These are phyloP conservation scores for Dicentrarchus labrax DNA, from an alignment of 2,113 vertebrate species.

Conservation along the genomic window DNA sequence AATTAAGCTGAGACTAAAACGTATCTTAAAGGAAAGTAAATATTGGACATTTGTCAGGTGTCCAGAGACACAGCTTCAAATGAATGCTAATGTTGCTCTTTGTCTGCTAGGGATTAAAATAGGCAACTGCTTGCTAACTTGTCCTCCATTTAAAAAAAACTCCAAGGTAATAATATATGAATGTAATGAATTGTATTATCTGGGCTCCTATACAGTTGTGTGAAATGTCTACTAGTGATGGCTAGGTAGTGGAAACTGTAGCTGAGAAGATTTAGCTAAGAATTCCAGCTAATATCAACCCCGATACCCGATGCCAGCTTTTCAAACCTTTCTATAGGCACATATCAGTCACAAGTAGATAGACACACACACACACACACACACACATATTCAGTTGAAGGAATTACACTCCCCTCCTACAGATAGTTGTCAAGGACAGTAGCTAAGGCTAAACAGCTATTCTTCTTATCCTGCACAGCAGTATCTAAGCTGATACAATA, in stretches of 20 bases:
- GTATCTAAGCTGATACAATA: neutral
- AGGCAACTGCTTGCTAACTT: neutral
- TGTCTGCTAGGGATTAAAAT: neutral
- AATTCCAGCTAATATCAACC: neutral
- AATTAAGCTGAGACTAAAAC: neutral
- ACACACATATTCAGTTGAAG: slow-evolving; percentile 11
- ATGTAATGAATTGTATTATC: neutral
- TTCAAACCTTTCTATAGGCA: neutral
- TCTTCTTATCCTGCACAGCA: slow-evolving; percentile 23
- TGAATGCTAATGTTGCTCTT: neutral
- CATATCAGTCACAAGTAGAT: neutral
- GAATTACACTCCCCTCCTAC: slow-evolving; percentile 41
- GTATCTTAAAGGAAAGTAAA: neutral
- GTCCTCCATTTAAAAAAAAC: too few relatives aligned
- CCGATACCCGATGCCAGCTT: neutral
- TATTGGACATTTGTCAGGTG: neutral
- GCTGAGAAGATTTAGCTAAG: neutral
- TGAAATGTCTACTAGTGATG: neutral
- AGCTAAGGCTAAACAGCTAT: slow-evolving; percentile 27
- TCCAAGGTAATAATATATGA: too few relatives aligned
- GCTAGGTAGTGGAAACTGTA: neutral
- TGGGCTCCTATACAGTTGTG: neutral
- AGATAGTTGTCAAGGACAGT: slow-evolving; percentile 53
- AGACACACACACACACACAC: slow-evolving; percentile 23
- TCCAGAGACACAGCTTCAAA: neutral